phyloP scores from a whole-genome alignment of 2,797 vertebrate species.

The Bucorvus abyssinicus region DNA sequence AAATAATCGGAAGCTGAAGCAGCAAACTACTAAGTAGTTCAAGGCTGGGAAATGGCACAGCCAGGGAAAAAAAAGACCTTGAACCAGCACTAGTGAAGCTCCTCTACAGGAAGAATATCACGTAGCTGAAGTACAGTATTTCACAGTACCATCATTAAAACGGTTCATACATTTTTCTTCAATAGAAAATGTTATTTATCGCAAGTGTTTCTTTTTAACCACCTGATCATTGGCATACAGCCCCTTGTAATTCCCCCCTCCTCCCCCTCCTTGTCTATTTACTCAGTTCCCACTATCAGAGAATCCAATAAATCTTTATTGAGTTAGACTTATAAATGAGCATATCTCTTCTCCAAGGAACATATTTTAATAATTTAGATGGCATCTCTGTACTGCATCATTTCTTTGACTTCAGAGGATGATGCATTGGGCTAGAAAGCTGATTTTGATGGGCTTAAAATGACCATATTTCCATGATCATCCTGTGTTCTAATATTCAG shows the following conservation, averaged over 20 bases:
- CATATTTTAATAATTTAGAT: constrained; percentile 44
- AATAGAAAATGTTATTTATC: background rate
- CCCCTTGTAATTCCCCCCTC: background rate
- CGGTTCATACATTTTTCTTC: background rate
- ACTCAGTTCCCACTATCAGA: constrained; percentile 14
- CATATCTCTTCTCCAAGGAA: constrained; percentile 32
- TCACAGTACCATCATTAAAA: background rate
- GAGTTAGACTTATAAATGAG: background rate
- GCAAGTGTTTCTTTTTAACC: background rate
- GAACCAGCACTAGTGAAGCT: background rate
- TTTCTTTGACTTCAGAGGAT: constrained; percentile 41
- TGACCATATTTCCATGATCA: background rate
- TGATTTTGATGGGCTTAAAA: constrained; percentile 11
- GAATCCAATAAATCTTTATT: constrained; percentile 36
- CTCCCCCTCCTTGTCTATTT: background rate
- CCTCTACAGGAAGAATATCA: background rate
- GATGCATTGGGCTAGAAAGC: background rate
- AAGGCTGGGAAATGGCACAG: background rate
- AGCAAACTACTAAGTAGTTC: background rate
- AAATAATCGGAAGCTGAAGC: background rate
- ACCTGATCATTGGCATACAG: background rate
- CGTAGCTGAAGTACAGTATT: background rate
- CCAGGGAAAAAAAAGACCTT: background rate
- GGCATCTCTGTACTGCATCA: background rate
- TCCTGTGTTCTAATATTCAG: background rate